These are phyloP conservation scores for Aspidoscelis tigris DNA, from an alignment of 2,113 vertebrate species.

Conservation along the genomic window DNA sequence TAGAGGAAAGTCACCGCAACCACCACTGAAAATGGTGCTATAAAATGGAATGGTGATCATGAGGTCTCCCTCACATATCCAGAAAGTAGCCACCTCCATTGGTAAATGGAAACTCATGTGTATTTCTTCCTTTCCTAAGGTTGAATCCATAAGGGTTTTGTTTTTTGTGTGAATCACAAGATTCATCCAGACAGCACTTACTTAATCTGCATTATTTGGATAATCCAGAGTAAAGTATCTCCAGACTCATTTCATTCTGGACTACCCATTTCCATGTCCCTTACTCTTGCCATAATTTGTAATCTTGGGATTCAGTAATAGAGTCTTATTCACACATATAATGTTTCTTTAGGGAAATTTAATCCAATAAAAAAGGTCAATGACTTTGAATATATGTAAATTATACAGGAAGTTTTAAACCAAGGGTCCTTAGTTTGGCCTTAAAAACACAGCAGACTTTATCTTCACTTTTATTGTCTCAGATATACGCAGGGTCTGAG, in stretches of 20 bases:
- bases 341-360: constrained; percentile 38
- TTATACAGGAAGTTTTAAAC: constrained; percentile 41
- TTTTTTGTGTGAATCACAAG: no score
- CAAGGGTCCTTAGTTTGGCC: constrained; percentile 42
- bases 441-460: constrained; percentile 51
- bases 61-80: no score
- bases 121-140: no score
- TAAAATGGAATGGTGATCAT: no score
- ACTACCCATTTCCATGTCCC: neutral
- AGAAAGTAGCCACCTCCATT: no score
- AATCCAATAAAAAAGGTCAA: constrained; percentile 52
- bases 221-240: no score
- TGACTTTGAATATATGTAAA: constrained; percentile 42
- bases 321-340: neutral
- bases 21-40: no score
- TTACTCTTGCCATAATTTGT: constrained; percentile 9
- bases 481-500: constrained; percentile 21
- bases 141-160: no score
- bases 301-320: neutral
- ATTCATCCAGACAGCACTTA: no score
- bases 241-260: neutral
- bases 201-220: no score
- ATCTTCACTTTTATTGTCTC: constrained; percentile 43
- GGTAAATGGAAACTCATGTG: no score
- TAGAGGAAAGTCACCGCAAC: no score